Base-by-base conservation (phyloP, 2,113 vertebrate genomes). In the Zosterops borbonicus region DNA sequence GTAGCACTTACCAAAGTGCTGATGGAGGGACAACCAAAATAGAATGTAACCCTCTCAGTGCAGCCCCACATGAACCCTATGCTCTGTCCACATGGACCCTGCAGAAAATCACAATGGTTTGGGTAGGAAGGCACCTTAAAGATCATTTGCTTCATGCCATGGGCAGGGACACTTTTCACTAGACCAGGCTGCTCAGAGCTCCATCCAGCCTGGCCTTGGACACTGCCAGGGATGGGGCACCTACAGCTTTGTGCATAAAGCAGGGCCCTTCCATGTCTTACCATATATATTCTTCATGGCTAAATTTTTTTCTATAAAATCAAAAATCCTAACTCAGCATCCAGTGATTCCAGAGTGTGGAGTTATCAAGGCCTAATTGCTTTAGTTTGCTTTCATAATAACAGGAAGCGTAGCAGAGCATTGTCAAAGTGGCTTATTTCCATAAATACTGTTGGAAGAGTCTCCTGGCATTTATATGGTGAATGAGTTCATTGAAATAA, bases 401-500 rank as follows among this genome's bases (percentile, higher is more conserved):
- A 46, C 2, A 10, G 70, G 69, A 89, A 92, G 13, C 1, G 1
- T 37, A 41, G n/a, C 44, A 78, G 73, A 87, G 56, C 12, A 13
- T 47, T 85, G 90, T 95, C 75, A 31, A 35, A 76, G 55, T 17
- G 67, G 42, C 63, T 88, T 69, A 21, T 79, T 87, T 82, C 84
- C 83, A 2, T 65, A 92, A 80, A 7, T 67, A 44, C 56, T 63
- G n/a, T 46, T 90, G 79, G 59, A 90, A 77, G 59, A 80, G 24
- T 53, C 79, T 86, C 24, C 75, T 87, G 89, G 76, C 64, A 42
- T 78, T 90, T 76, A 25, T n/a, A 37, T 0, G 24, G 64, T 67
- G 94, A 88, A 67, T 31, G 71, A 87, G 47, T 93, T 89, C 69
- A 50, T 31, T 89, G 90, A 58, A 89, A 60, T 83, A 77, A 85